Percentiles rank a stretch among this genome's conserved stretches.
Evolutionary conservation across 1,140 invertebrate species (phyloP).

Genomic region (Caenorhabditis briggsae): DNA sequence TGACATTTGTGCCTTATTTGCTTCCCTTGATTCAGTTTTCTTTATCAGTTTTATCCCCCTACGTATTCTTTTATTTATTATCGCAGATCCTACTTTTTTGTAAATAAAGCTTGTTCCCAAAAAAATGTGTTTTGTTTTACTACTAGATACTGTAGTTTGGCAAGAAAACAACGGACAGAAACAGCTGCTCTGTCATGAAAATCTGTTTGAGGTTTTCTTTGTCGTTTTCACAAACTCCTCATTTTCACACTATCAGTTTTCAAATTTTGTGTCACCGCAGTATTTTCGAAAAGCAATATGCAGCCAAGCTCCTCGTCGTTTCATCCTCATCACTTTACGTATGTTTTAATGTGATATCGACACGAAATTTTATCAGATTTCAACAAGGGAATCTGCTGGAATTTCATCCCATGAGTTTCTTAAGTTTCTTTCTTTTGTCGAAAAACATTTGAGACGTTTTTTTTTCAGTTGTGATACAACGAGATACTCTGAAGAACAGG

Average conservation of each 20-base stretch:
- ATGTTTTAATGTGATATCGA: conserved; percentile 39
- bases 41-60: not conserved
- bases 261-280: conserved; percentile 18
- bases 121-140: not conserved
- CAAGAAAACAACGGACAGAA: not conserved
- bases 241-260: conserved; percentile 28
- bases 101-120: conserved; percentile 43
- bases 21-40: not conserved
- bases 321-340: conserved; percentile 48
- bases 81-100: not conserved
- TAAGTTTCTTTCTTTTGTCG: not conserved
- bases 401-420: conserved; percentile 41
- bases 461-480: conserved; percentile 49
- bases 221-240: not conserved
- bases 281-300: not conserved
- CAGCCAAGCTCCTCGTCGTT: conserved; percentile 46
- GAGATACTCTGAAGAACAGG: conserved; percentile 31
- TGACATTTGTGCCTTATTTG: conserved; percentile 42
- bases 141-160: not conserved
- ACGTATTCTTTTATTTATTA: conserved; percentile 14
- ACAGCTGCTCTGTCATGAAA: conserved; percentile 38
- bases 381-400: conserved; percentile 41
- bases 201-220: not conserved
- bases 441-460: not conserved
- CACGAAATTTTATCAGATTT: conserved; percentile 48